Conservation (phyloP, 1,140 invertebrate species). For the Leucophenga varia region DNA sequence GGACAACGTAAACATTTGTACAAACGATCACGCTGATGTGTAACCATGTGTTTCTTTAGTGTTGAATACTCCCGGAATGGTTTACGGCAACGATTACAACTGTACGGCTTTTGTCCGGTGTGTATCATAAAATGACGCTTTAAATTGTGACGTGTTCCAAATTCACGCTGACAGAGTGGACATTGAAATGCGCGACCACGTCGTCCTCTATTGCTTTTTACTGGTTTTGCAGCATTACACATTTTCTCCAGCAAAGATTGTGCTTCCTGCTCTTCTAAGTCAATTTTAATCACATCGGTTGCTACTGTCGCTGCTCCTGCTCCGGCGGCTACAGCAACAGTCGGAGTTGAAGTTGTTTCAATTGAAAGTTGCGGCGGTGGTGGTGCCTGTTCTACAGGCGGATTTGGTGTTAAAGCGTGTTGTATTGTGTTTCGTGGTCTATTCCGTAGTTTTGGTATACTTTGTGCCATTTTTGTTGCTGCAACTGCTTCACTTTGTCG, state of each 20-base stretch:
- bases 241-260: too few relatives aligned
- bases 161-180: slow-evolving; percentile 44
- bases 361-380: background rate
- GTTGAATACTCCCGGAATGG: slow-evolving; percentile 51
- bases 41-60: slow-evolving; percentile 50
- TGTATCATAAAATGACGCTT: slow-evolving; percentile 55
- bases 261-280: too few relatives aligned
- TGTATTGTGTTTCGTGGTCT: slow-evolving; percentile 1
- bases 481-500: slow-evolving; percentile 7
- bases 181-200: slow-evolving; percentile 36
- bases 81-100: slow-evolving; percentile 46
- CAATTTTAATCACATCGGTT: too few relatives aligned
- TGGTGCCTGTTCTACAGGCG: background rate
- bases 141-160: slow-evolving; percentile 51
- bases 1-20: slow-evolving; percentile 46
- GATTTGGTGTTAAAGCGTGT: background rate
- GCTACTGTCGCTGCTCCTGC: slow-evolving; percentile 39
- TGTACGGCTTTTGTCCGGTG: slow-evolving; percentile 50
- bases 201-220: slow-evolving; percentile 8
- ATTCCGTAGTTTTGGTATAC: slow-evolving; percentile 9
- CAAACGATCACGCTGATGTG: slow-evolving; percentile 44
- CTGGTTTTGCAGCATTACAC: background rate
- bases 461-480: background rate
- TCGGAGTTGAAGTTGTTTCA: slow-evolving; percentile 6
- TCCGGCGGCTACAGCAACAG: slow-evolving; percentile 21